Base-by-base conservation (phyloP, 1,140 invertebrate species). In the Zaprionus ghesquierei region DNA sequence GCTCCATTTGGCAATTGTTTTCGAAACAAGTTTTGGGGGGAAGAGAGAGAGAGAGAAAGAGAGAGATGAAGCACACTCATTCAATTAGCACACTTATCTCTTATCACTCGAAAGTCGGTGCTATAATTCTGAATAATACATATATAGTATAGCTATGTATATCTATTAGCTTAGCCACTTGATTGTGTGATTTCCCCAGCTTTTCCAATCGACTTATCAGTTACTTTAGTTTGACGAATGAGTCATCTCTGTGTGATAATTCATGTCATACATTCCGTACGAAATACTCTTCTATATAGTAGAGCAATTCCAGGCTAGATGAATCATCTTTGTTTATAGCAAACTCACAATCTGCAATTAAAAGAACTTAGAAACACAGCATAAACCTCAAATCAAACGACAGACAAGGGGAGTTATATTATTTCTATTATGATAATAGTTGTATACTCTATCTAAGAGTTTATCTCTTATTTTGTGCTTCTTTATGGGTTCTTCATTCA, bases 301-400 rank as follows among this genome's bases (percentile, higher is more conserved):
- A 55, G 22, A 25, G 12, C 33, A 71, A 46, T 70, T 64, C 10
- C 1, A 15, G 18, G 2, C 18, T 4, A 9, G 5, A 6, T 72
- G 69, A 72, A 10, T 72, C 69, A 72, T 49, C 41, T 18, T n/a
- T 29, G 33, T 10, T 51, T 23, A 51, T 25, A 64, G 33, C 18
- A 33, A 29, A 0, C 46, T 15, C 29, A 25, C 13, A 13, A 18
- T 31, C 0, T 25, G 20, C 25, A n/a, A n/a, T n/a, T 29, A 29
- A 6, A 29, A 29, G 6, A 6, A 29, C 5, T 20, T 15, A 15
- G 46, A 61, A 59, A 12, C 20, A 54, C 23, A 23, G 13, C n/a
- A 23, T 18, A 31, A n/a, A 23, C 8, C 2, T 41, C 35, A 15
- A 41, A 8, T 41, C 5, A 8, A 15, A 15, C 15, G 35, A 15